phyloP scores from a whole-genome alignment of 2,113 vertebrate species.

The Gambusia holbrooki region DNA sequence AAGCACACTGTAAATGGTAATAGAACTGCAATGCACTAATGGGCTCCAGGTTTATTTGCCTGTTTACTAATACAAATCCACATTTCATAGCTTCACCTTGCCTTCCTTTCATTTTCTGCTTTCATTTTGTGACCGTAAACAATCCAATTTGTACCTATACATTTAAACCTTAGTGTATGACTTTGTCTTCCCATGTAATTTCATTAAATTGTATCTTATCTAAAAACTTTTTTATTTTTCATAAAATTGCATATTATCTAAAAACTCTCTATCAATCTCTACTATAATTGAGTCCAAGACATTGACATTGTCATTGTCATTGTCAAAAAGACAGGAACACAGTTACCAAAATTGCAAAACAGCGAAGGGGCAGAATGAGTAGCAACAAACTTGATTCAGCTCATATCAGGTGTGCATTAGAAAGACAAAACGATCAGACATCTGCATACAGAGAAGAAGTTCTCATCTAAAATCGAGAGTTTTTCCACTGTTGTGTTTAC shows the following conservation, averaged over 20 bases:
- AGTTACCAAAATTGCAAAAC: not conserved
- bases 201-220: not conserved
- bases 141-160: not conserved
- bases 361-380: not conserved
- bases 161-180: too few relatives aligned
- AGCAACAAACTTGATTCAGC: slow-evolving; percentile 57
- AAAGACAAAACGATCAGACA: slow-evolving; percentile 39
- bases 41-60: not conserved
- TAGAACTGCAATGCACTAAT: slow-evolving; percentile 50
- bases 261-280: not conserved
- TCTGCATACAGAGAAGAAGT: too few relatives aligned
- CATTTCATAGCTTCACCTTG: not conserved
- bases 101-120: not conserved
- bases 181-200: not conserved
- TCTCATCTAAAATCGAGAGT: slow-evolving; percentile 14
- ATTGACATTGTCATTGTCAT: not conserved
- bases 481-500: not conserved
- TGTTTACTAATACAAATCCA: not conserved
- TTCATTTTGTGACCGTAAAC: not conserved
- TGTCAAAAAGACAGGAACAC: not conserved
- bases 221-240: not conserved
- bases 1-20: slow-evolving; percentile 80
- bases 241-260: not conserved
- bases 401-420: slow-evolving; percentile 67
- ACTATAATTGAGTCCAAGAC: not conserved